Conservation (phyloP, 1,140 invertebrate species). For the Acromyrmex charruanus region DNA sequence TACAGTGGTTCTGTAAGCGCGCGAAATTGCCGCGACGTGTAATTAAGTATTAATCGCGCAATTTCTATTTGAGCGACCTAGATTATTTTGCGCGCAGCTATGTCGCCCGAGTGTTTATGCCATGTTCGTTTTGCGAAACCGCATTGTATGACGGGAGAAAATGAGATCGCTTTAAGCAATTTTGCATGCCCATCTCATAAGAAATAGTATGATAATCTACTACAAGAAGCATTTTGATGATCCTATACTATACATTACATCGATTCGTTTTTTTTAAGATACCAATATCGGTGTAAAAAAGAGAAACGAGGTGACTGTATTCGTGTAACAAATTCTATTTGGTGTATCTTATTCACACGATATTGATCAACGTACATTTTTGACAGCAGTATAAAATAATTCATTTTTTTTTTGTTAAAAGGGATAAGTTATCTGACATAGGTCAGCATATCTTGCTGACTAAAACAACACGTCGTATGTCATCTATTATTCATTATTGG, state of each 20-base stretch:
- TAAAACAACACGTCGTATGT: background rate
- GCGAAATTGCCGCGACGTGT: conserved; percentile 35
- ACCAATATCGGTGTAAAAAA: background rate
- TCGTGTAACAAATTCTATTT: background rate
- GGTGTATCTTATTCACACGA: background rate
- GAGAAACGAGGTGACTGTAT: background rate
- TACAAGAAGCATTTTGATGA: background rate
- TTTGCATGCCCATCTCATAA: background rate
- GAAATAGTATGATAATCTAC: background rate
- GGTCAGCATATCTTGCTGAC: background rate
- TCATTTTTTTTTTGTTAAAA: background rate
- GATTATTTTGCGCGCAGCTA: conserved; percentile 47
- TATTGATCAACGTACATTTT: background rate
- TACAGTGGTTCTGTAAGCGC: background rate
- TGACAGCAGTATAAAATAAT: conserved; percentile 22
- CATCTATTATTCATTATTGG: background rate
- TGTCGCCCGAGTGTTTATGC: background rate
- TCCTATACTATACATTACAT: background rate
- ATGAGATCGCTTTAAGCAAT: background rate
- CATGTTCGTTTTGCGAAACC: conserved; percentile 10
- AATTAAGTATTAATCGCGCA: conserved; percentile 61
- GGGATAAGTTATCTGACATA: background rate
- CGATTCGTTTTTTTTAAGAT: background rate
- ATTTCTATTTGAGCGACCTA: conserved; percentile 48
- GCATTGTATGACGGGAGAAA: conserved; percentile 4